These are phyloP conservation scores for Microcebus tavaratra DNA, from an alignment of 2,113 vertebrate species.

Conservation along the genomic window DNA sequence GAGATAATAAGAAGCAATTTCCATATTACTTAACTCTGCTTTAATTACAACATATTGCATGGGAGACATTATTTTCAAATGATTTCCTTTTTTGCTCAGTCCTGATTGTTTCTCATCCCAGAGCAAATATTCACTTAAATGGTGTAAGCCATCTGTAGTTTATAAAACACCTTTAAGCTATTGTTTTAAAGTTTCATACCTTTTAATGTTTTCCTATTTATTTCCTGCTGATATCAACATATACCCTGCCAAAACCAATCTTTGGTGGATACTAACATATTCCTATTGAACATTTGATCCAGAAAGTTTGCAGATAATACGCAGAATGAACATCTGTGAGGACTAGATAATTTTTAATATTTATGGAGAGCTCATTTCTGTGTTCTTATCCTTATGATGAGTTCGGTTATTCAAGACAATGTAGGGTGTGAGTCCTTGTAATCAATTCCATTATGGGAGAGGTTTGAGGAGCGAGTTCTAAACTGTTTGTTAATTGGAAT, in stretches of 20 bases:
- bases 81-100: constrained; percentile 57
- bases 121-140: constrained; percentile 78
- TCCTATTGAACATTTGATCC: constrained; percentile 82
- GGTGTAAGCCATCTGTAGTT: constrained; percentile 84
- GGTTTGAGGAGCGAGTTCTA: constrained; percentile 56
- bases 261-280: constrained; percentile 83
- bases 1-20: constrained; percentile 55
- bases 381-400: constrained; percentile 76
- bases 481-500: constrained; percentile 61
- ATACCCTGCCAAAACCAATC: constrained; percentile 84
- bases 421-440: constrained; percentile 43
- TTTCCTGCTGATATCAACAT: constrained; percentile 86
- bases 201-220: constrained; percentile 87
- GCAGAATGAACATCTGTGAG: constrained; percentile 82
- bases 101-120: constrained; percentile 79
- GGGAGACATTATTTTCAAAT: constrained; percentile 76
- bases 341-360: constrained; percentile 84
- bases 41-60: constrained; percentile 81
- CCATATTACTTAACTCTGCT: constrained; percentile 66
- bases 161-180: constrained; percentile 88
- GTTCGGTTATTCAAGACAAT: background rate
- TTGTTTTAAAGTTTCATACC: constrained; percentile 87
- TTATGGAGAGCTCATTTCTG: constrained; percentile 82
- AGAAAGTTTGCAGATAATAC: constrained; percentile 84
- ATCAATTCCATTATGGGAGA: constrained; percentile 62